Base-by-base conservation (phyloP, 2,888 invertebrate genomes). In the Lithophane socia region DNA sequence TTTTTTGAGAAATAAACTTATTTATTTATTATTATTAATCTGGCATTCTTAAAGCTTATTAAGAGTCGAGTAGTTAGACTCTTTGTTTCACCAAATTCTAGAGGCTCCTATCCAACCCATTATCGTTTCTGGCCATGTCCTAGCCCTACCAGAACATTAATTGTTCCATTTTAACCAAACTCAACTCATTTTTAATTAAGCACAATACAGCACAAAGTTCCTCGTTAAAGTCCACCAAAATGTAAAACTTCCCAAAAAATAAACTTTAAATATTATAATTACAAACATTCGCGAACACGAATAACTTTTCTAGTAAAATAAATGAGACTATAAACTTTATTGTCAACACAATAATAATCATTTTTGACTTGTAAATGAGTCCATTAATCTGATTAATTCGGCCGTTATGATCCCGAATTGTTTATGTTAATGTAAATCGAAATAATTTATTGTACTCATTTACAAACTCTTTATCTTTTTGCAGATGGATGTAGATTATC, bases 341-440 rank as follows among this genome's bases (percentile, higher is more conserved):
- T 85, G 87, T 88, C 87, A 88, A 86, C 88, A 86, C 80, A 74
- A 82, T 80, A 74, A 82, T 81, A 73, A 86, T 87, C 72, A 87
- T 88, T 86, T 88, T 83, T 86, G 87, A 88, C 86, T 88, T 88
- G 83, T 86, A 86, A 88, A 88, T 88, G 87, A 88, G 79, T 52
- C 72, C 83, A 79, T 88, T 88, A 75, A 82, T 75, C 82, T 85
- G 87, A 88, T 88, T 88, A 88, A 88, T 86, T 71, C 79, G 64
- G 63, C 67, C 83, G 77, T 86, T 88, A 86, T 87, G 79, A 87
- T 78, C 64, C 47, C 37, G 74, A 82, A 87, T 82, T 86, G 88
- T 86, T 88, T 85, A 88, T 88, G 89, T 77, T 76, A 88, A 88
- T 88, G 81, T 75, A 63, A 80, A 84, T 87, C 78, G 56, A 63